Conservation (phyloP, 2,797 vertebrate species). For the Menidia menidia region DNA sequence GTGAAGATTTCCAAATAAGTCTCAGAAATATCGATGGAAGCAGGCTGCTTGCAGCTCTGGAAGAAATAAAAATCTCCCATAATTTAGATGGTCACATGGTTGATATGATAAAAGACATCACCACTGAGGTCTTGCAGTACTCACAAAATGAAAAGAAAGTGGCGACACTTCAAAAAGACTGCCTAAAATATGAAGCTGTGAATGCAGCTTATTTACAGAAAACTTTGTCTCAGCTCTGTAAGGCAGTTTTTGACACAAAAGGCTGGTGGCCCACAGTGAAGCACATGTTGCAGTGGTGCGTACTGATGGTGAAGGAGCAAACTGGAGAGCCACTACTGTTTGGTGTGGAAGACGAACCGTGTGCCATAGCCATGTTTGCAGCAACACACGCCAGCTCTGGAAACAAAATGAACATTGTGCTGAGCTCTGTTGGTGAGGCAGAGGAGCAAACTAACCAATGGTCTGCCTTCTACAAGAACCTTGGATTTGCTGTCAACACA, state of each 20-base stretch:
- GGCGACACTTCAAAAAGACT: no score
- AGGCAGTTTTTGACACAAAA: not conserved
- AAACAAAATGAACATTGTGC: slow-evolving; percentile 32
- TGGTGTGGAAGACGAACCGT: slow-evolving; percentile 18
- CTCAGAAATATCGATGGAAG: not conserved
- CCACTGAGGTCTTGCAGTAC: no score
- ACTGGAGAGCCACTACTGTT: not conserved
- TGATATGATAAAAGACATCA: no score
- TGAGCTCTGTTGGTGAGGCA: slow-evolving; percentile 15
- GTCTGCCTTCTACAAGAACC: slow-evolving; percentile 30
- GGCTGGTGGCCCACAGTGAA: slow-evolving; percentile 32
- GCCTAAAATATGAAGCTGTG: no score
- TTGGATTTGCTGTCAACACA: slow-evolving; percentile 15
- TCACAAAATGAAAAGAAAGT: not conserved
- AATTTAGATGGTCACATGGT: not conserved
- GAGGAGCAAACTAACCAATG: slow-evolving; percentile 24
- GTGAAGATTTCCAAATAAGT: slow-evolving; percentile 14
- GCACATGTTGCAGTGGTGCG: slow-evolving; percentile 36
- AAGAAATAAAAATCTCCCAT: not conserved
- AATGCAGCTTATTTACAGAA: no score
- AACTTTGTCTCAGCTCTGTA: slow-evolving; percentile 29
- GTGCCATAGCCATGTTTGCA: slow-evolving; percentile 38
- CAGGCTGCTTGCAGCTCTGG: not conserved
- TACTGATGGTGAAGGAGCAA: slow-evolving; percentile 1
- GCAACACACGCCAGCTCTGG: slow-evolving; percentile 8